Conservation (phyloP, 2,888 invertebrate genomes). For the Patella pellucida region DNA sequence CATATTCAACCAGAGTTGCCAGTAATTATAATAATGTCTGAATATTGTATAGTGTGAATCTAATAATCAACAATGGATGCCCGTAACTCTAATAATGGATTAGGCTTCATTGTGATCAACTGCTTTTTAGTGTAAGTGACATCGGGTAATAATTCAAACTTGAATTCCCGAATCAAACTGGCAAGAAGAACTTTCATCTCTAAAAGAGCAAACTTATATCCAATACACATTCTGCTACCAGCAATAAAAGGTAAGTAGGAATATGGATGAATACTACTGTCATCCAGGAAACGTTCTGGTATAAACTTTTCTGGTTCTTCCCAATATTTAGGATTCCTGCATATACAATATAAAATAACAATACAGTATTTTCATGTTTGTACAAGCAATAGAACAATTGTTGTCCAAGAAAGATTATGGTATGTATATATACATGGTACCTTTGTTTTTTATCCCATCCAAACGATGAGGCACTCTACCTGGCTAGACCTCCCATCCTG, state of each 20-base stretch:
- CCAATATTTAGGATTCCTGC: slow-evolving; percentile 44
- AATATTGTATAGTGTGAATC: neutral
- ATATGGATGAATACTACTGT: slow-evolving; percentile 29
- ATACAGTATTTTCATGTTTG: no score
- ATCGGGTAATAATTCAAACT: slow-evolving; percentile 40
- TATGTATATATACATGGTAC: no score
- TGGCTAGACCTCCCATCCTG: no score
- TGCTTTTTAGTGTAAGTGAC: slow-evolving; percentile 32
- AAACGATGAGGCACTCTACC: no score
- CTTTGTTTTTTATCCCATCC: no score
- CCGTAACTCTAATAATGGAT: slow-evolving; percentile 37
- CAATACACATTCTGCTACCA: slow-evolving; percentile 53
- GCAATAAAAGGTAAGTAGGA: slow-evolving; percentile 44
- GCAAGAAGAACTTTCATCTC: slow-evolving; percentile 44
- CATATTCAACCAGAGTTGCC: no score
- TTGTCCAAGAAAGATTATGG: no score
- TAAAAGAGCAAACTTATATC: slow-evolving; percentile 48
- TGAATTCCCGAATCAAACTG: slow-evolving; percentile 34
- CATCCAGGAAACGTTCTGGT: slow-evolving; percentile 50
- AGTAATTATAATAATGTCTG: no score
- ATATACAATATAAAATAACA: slow-evolving; percentile 12
- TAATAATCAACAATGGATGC: neutral
- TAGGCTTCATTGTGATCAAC: slow-evolving; percentile 41
- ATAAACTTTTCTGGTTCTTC: slow-evolving; percentile 48
- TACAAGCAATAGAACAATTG: no score